These are phyloP conservation scores for Pollicipes pollicipes DNA, from an alignment of 1,140 invertebrate species.

Conservation along the genomic window DNA sequence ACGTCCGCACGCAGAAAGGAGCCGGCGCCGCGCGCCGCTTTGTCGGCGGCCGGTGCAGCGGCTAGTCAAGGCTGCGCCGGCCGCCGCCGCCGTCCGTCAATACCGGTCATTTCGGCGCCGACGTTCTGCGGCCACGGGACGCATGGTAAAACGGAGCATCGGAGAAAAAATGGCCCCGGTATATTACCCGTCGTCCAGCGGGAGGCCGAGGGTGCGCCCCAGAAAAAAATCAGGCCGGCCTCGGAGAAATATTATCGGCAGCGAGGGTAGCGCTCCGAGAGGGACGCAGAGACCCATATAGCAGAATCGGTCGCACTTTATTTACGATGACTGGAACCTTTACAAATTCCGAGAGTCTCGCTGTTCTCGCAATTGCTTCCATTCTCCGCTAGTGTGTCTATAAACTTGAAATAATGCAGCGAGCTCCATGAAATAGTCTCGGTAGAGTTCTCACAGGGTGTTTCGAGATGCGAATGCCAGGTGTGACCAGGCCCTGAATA, in stretches of 20 bases:
- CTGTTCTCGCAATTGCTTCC: not conserved
- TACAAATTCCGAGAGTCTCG: not conserved
- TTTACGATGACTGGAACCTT: not conserved
- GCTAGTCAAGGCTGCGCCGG: not conserved
- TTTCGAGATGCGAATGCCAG: no score
- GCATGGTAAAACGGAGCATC: not conserved
- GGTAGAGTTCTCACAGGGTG: not conserved
- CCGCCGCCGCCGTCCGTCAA: not conserved
- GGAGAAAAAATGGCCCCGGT: not conserved
- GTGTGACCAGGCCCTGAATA: no score
- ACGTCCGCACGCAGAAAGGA: no score
- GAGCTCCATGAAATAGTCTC: not conserved
- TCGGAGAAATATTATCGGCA: not conserved
- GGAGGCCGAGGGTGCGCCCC: not conserved
- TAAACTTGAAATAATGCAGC: not conserved
- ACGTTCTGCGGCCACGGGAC: not conserved
- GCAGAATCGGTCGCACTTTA: not conserved
- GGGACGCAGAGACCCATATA: no score
- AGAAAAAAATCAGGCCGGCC: not conserved
- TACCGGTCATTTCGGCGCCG: not conserved
- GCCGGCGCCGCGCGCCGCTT: not conserved
- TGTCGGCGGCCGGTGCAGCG: not conserved
- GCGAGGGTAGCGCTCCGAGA: not conserved
- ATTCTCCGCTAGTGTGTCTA: not conserved
- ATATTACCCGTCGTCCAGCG: not conserved